Base-by-base conservation (phyloP, 2,888 invertebrate species). In the Eristalis tenax region DNA sequence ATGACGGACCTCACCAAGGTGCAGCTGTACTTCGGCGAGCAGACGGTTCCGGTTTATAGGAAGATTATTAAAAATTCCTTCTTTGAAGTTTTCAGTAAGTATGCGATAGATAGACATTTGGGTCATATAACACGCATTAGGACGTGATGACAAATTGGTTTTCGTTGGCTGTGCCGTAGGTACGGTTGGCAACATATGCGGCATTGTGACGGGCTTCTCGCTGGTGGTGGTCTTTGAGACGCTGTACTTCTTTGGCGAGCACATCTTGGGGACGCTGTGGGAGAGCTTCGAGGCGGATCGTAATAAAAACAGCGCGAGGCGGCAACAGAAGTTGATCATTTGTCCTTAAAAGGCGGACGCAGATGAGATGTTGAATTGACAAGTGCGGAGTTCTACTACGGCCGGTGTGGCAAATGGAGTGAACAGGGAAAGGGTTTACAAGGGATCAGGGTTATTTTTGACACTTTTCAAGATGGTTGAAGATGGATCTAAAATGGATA, bases 1-100 rank as follows among this genome's bases (percentile, higher is more conserved):
- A 63, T 75, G 26, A 83, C 73, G 50, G 89, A 91, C 32, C 89
- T 91, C 59, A 91, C 92, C 6, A 89, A 91, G 11, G 13, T 93
- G 63, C 89, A 90, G 75, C 90, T 93, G 8, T 91, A 89, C 84
- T 93, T 92, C 77, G 90, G 89, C 0, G 87, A 90, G 64, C 81
- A 90, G 0, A 79, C 90, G 43, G 90, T 90, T 8, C 90, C 91
- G 10, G 90, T 90, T 82, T 93, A 92, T 66, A 90, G 90, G 59
- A 90, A 92, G 32, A 80, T 91, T 69, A 64, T 91, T 64, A 92
- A 90, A 70, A 93, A 92, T 65, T 90, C 90, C 88, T 95, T 96
- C 95, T 95, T 94, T 90, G 95, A 96, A 90, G 92, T 95, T 83
- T 91, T 96, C 88, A 95, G 96, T 96, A 92, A 94, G 95, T 93